Base-by-base conservation (phyloP, 2,888 invertebrate species). In the Belgica antarctica region DNA sequence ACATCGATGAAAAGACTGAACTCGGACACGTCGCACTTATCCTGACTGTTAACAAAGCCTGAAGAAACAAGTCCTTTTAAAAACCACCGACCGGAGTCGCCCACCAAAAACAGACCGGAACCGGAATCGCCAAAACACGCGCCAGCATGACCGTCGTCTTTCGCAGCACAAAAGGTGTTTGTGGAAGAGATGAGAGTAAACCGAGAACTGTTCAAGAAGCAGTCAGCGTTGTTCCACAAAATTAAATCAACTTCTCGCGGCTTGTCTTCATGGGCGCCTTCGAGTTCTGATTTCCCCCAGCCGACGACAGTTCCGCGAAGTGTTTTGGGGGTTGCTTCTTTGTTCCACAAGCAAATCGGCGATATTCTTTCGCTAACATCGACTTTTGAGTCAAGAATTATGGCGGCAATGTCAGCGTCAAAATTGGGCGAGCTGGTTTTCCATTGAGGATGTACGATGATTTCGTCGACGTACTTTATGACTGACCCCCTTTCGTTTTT, bases 381-480 rank as follows among this genome's bases (percentile, higher is more conserved):
- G n/a, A 69, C n/a, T 15, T 28, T 15, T 8, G 34, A 24, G 3
- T 5, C 28, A n/a, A 59, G 31, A 8, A n/a, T 15, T n/a, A 69
- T 57, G 17, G 59, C 52, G 12, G 36, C 59, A 25, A 69, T 59
- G 25, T 69, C 69, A 3, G 36, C 15, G 22, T 69, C 59, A 34
- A 34, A 69, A 22, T 59, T 24, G 17, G 10, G 24, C 8, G 31
- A 25, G 17, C 17, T 25, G 24, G 25, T 8, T 59, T 69, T 69
- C 69, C 69, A 69, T 24, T 69, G 10, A 8, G 22, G 69, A 69
- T 69, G 59, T 7, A 69, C 28, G 52, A 52, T 41, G 19, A 66
- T 66, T 12, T 47, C 28, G 25, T 12, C 8, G 10, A 27, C 19
- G 46, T 47, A 66, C 12, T 27, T 28, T 27, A 17, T 25, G 3